Percentiles rank a stretch among this genome's conserved stretches.
phyloP scores from a whole-genome alignment of 2,113 vertebrate species.

The Strix uralensis region DNA sequence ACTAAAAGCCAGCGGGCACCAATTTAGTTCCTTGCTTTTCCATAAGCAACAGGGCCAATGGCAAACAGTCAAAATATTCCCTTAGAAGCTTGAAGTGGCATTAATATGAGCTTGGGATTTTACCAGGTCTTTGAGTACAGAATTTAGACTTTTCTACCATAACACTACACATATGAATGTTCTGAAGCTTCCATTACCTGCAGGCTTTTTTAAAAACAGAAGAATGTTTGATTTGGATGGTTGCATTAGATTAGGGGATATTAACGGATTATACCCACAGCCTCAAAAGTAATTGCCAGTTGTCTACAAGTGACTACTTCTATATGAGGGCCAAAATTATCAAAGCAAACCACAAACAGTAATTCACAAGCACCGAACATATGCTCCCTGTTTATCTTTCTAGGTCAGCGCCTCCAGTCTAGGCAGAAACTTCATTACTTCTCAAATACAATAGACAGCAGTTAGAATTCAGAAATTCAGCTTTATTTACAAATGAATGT shows the following conservation, averaged over 20 bases:
- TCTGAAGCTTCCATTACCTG: slow-evolving; percentile 55
- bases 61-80: slow-evolving; percentile 49
- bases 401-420: neutral
- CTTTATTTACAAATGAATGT: neutral
- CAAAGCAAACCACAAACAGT: slow-evolving; percentile 54
- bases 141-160: slow-evolving; percentile 8
- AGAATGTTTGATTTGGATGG: slow-evolving; percentile 62
- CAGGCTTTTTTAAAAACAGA: slow-evolving; percentile 35
- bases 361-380: slow-evolving; percentile 16
- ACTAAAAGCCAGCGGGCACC: slow-evolving; percentile 10
- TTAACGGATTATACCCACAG: slow-evolving; percentile 41
- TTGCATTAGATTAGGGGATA: slow-evolving; percentile 34
- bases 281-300: slow-evolving; percentile 40
- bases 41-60: slow-evolving; percentile 21
- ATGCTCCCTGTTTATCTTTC: slow-evolving; percentile 42
- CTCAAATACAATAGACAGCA: neutral
- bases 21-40: slow-evolving; percentile 18
- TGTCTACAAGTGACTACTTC: slow-evolving; percentile 40
- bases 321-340: slow-evolving; percentile 47
- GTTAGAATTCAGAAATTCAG: neutral
- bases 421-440: neutral
- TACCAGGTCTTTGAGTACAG: slow-evolving; percentile 40
- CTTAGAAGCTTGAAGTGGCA: slow-evolving; percentile 33
- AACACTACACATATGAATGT: neutral
- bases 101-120: slow-evolving; percentile 33